Percentiles rank a stretch among this genome's conserved stretches.
Evolutionary conservation across 2,797 vertebrate species (phyloP).

Genomic region (Distichodus sexfasciatus): DNA sequence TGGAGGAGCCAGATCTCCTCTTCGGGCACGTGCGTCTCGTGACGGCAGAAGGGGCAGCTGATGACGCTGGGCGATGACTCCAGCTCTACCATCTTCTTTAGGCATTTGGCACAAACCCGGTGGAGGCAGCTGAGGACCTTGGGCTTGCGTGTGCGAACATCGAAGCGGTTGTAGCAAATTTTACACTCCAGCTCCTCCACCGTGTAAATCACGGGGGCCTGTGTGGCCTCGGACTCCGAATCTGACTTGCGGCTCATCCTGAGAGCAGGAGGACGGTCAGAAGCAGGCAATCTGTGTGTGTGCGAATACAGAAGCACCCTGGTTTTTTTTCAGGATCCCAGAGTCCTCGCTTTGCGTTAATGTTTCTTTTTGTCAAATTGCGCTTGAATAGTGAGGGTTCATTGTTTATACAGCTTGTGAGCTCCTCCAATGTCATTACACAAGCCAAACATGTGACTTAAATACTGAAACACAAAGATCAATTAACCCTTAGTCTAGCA

Average conservation of each 20-base stretch:
- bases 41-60: conserved; percentile 87
- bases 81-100: conserved; percentile 79
- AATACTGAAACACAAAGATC: neutral
- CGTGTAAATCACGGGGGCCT: conserved; percentile 54
- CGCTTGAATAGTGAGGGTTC: neutral
- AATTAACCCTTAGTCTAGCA: neutral
- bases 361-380: neutral
- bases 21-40: conserved; percentile 73
- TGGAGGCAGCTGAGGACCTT: conserved; percentile 82
- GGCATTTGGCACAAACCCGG: conserved; percentile 81
- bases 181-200: conserved; percentile 83
- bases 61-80: conserved; percentile 70
- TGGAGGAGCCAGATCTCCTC: conserved; percentile 81
- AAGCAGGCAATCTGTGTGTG: neutral
- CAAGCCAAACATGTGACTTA: no score
- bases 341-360: neutral
- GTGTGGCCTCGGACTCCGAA: conserved; percentile 42
- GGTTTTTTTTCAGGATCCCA: neutral
- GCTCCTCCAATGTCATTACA: neutral
- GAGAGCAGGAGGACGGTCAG: conserved; percentile 2
- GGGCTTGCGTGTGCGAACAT: conserved; percentile 73
- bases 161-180: conserved; percentile 85
- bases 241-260: conserved; percentile 58
- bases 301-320: neutral
- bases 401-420: neutral